Evolutionary conservation across 2,797 vertebrate species (phyloP), one percentile per base, ranked within the genome.

Genomic region (Lutjanus campechanus): DNA sequence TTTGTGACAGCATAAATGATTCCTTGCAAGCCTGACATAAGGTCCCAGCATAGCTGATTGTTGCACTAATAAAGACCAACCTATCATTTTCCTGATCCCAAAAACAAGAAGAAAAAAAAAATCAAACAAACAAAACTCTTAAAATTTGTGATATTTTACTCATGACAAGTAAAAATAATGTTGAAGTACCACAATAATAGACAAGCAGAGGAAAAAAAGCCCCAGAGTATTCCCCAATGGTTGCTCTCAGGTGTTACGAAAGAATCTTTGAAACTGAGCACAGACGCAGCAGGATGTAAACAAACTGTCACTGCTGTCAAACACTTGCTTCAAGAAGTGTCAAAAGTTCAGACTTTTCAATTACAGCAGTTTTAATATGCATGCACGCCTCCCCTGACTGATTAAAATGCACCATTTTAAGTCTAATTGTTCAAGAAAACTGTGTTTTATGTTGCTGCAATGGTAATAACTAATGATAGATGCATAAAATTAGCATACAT

Each of bases 401-500:
- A 97, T 98, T 97, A 97, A 96, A 97, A 96, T 96, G 94, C 95
- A 92, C 82, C 92, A 84, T 96, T 97, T 96, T 95, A 97, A 96
- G 96, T 95, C 94, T 97, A 96, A 98, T 97, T 98, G 96, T 98
- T 97, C 93, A 89, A 95, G 96, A 97, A 97, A 97, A 96, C 92
- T 91, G 93, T 94, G 95, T 96, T 96, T 96, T 96, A 96, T 97
- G 95, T 96, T 96, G 95, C 95, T 91, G 94, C 92, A 94, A 92
- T 97, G 95, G 93, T 98, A 98, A 97, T 97, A 97, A 96, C 95
- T 95, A 96, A 97, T 91, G 95, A 97, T 97, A 95, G 96, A 97
- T 96, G 96, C 97, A 98, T 98, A 97, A 95, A 97, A 98, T 99
- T 98, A 96, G 95, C 97, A 98, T 99, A 97, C 94, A 97, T 99